Conservation (phyloP, 2,113 vertebrate species). For the Callopanchax toddi region DNA sequence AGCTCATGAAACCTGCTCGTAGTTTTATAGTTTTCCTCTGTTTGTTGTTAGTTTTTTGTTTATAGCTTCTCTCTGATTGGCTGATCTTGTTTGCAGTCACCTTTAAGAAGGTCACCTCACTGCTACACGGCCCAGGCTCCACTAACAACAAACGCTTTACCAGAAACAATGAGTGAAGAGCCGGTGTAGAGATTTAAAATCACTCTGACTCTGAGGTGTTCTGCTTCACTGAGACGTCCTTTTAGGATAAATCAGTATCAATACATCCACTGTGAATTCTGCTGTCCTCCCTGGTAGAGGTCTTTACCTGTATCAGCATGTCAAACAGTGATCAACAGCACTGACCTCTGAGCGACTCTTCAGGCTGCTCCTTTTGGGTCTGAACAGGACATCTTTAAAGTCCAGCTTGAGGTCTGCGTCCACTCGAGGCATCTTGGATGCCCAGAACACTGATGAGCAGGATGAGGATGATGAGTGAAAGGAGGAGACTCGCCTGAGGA, state of each 20-base stretch:
- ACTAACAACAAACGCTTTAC: not conserved
- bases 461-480: constrained; percentile 50
- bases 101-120: constrained; percentile 61
- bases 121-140: not conserved
- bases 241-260: not conserved
- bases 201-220: not conserved
- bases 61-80: not conserved
- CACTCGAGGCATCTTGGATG: constrained; percentile 88
- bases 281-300: no score
- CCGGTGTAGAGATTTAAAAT: not conserved
- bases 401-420: constrained; percentile 97
- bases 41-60: not conserved
- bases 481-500: constrained; percentile 65
- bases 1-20: no score
- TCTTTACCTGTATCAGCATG: no score
- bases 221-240: not conserved
- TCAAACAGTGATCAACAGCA: constrained; percentile 12
- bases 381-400: constrained; percentile 97
- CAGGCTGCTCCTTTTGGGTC: constrained; percentile 97
- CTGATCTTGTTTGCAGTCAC: constrained; percentile 37
- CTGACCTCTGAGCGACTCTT: constrained; percentile 94
- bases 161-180: constrained; percentile 7
- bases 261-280: no score
- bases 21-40: not conserved
- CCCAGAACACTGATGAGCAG: constrained; percentile 10